phyloP scores from a whole-genome alignment of 2,113 vertebrate species.

The Malurus elegans region DNA sequence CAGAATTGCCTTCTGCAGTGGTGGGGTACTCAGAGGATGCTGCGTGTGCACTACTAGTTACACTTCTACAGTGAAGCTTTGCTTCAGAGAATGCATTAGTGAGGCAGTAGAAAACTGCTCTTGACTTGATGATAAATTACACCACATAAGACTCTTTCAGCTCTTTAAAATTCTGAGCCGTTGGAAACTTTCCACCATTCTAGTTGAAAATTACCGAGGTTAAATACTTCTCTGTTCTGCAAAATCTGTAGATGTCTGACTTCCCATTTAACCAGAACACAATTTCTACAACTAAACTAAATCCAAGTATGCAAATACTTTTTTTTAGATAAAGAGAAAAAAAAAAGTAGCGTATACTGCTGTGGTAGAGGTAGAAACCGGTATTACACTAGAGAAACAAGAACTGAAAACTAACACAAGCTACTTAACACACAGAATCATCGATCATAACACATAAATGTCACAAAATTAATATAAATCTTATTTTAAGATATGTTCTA shows the following conservation, averaged over 20 bases:
- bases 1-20: neutral
- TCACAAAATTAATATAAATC: neutral
- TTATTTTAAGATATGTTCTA: neutral
- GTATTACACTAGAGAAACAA: neutral
- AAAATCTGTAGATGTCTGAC: neutral
- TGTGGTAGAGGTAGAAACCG: neutral
- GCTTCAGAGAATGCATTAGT: neutral
- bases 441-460: neutral
- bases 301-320: fast-evolving
- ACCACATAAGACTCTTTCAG: neutral
- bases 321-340: neutral
- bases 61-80: neutral
- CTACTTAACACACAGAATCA: neutral
- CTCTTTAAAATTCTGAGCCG: neutral
- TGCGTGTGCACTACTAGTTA: too few species aligned
- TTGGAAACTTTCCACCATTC: neutral
- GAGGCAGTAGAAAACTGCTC: neutral
- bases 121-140: neutral
- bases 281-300: neutral
- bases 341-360: fast-evolving
- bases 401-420: neutral
- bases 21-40: fast-evolving
- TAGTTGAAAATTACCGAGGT: neutral
- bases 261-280: neutral
- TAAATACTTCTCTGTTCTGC: neutral